Evolutionary conservation across 2,113 vertebrate species (phyloP), one percentile per base, ranked within the genome.

Genomic region (Martes martes): DNA sequence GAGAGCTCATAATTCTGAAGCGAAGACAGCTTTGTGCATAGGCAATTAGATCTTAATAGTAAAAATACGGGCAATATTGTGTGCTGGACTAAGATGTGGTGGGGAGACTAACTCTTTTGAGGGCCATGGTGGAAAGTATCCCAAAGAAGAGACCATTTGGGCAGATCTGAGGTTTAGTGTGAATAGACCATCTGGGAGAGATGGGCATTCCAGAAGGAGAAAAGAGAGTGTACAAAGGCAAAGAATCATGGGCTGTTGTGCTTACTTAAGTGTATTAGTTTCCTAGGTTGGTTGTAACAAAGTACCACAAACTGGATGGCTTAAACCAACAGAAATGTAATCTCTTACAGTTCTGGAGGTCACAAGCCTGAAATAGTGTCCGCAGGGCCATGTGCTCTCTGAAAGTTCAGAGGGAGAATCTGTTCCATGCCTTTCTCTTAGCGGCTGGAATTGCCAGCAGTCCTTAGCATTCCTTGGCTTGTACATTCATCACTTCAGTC

Each of bases 1-100:
- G 36, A 57, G 84, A 93, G n/a, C 52, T 94, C 59, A 33, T 80
- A 73, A 59, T 91, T 95, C 65, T 95, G 76, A 96, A 91, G 10
- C 14, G 55, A 74, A 83, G 79, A 91, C 14, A 87, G 47, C 45
- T 89, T 1, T 59, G 9, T 94, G 23, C 47, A 55, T 13, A 69
- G 55, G 36, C 24, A 89, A 0, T 95, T 93, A 89, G 59, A 93
- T 71, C n/a, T 93, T 94, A 52, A 15, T 92, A 67, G 90, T 91
- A 96, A 91, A 94, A 95, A 87, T 89, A 33, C 8, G 87, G 80
- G 42, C 59, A 57, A 1, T 92, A 39, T 76, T 76, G 33, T 69
- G 28, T 94, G 16, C 50, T 65, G 13, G 36, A 19, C 36, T 90
- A 19, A 33, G 19, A 67, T 50, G 8, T 95, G 57, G 42, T 93